Evolutionary conservation across 2,113 vertebrate species (phyloP), one percentile per base, ranked within the genome.

Genomic region (Ictalurus furcatus): DNA sequence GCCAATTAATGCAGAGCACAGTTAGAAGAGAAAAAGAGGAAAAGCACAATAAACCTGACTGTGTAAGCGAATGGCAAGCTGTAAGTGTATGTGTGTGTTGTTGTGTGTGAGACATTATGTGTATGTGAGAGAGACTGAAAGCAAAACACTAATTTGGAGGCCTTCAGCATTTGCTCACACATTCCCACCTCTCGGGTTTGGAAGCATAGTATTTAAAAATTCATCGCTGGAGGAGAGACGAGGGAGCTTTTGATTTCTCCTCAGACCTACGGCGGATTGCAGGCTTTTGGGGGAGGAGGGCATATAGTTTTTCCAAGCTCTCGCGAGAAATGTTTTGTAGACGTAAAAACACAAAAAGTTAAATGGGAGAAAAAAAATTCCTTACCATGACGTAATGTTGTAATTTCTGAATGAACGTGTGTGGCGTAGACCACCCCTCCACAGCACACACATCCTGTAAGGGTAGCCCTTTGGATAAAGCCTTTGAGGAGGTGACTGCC

Each of bases 221-320:
- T 90, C 90, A 91, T 94, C 89, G 87, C 37, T 73, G 86, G 84
- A 88, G 69, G 79, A 90, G 84, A 88, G 73, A 88, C 91, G 91
- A 80, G 16, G 52, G 28, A 80, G 78, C 94, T 95, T 95, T 94
- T 95, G 93, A 95, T 94, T 93, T 91, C 90, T 92, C 90, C 89
- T 87, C 92, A 91, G 89, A 95, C 90, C 92, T 91, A 89, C 85
- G 87, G 93, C 93, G 92, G 94, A 92, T 94, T 63, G 59, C 78
- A 89, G 83, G 71, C 21, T 59, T 52, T 40, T 17, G n/a, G 44
- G 40, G 61, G 63, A 65, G 23, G n/a, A 44, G 63, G 59, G 82
- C 14, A 85, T 40, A 79, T 65, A 81, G 82, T 17, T 59, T 16
- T 82, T 61, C 23, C 37, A 82, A 44, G 40, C 48, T 56, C 56